A percentile compares a stretch with the other conserved stretches of the same genome.
Conservation (phyloP, 2,113 vertebrate species). For the Scolopax mira region DNA sequence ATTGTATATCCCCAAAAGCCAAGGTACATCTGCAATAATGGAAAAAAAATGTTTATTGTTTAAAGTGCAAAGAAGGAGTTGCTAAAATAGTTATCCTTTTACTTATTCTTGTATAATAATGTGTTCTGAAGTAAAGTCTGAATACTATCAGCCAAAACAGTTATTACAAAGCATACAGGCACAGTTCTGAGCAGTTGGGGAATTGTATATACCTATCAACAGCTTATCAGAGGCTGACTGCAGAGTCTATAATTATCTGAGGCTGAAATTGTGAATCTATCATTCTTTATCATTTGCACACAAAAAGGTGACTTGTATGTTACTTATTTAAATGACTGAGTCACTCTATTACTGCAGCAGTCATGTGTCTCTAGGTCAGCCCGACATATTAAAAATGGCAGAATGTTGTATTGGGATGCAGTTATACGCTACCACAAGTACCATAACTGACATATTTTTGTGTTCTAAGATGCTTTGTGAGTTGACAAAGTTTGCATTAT, state of each 20-base stretch:
- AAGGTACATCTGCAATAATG: neutral
- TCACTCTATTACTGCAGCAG: neutral
- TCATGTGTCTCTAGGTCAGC: neutral
- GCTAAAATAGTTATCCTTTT: neutral
- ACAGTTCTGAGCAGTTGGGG: neutral
- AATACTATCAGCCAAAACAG: neutral
- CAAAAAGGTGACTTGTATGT: neutral
- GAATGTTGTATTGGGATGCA: too few species aligned
- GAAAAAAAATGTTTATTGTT: neutral
- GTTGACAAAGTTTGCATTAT: neutral
- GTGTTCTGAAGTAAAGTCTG: conserved; percentile 11
- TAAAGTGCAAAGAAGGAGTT: neutral
- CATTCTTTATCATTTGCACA: neutral
- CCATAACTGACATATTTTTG: too few species aligned
- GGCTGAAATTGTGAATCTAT: neutral
- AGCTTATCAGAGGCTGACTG: neutral
- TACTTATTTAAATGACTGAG: neutral
- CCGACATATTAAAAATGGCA: neutral
- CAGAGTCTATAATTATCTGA: neutral
- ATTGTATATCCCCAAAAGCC: neutral
- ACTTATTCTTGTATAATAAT: conserved; percentile 10
- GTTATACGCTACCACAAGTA: too few species aligned
- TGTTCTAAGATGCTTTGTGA: neutral
- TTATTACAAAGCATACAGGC: neutral
- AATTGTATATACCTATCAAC: neutral